Conservation (phyloP, 2,113 vertebrate genomes). For the Alces alces region DNA sequence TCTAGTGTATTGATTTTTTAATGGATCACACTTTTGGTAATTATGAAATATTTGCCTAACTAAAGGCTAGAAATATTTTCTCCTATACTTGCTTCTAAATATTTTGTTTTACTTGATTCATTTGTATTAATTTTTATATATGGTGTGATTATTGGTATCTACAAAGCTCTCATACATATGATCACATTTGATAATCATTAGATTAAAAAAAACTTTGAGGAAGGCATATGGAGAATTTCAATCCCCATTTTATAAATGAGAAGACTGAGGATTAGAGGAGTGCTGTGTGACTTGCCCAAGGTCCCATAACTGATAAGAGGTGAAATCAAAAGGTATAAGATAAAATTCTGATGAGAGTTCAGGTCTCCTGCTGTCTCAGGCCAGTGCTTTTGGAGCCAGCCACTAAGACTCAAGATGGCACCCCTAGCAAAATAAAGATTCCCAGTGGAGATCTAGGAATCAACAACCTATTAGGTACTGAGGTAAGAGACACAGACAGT, state of each 20-base stretch:
- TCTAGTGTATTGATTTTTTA: not conserved
- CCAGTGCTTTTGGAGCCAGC: not conserved
- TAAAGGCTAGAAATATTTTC: slow-evolving; percentile 36
- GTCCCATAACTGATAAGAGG: not conserved
- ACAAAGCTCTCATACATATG: slow-evolving; percentile 1
- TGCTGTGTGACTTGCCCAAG: not conserved
- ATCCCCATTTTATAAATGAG: slow-evolving; percentile 12
- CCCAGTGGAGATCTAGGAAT: not conserved
- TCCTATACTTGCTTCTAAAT: not conserved
- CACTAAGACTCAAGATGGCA: not conserved
- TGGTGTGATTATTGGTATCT: slow-evolving; percentile 7
- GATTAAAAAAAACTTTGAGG: not conserved
- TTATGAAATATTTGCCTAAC: slow-evolving; percentile 29
- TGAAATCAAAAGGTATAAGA: slow-evolving; percentile 8
- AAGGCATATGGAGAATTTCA: slow-evolving; percentile 26
- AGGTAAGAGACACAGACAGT: not conserved
- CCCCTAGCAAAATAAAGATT: not conserved
- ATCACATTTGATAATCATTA: not conserved
- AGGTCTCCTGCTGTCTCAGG: not conserved
- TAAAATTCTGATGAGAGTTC: not conserved
- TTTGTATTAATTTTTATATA: slow-evolving; percentile 31
- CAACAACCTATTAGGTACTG: not conserved
- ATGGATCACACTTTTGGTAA: not conserved
- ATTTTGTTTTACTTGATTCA: not conserved
- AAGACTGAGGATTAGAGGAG: slow-evolving; percentile 31